A percentile compares a stretch with the other conserved stretches of the same genome.
phyloP scores from a whole-genome alignment of 1,140 invertebrate genomes.

The Dryas iulia region DNA sequence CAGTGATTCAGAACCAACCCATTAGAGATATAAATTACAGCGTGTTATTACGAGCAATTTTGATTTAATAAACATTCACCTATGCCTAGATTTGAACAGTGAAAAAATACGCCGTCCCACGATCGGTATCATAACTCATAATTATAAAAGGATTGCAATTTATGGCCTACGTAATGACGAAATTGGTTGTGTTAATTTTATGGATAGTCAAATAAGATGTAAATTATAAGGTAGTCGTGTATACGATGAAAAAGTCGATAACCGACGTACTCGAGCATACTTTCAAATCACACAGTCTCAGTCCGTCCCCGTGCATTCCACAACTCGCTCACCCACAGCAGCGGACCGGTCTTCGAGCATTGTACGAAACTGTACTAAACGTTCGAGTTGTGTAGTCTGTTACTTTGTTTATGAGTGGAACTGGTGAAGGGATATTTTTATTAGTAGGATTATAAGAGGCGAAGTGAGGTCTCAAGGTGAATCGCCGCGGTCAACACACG shows the following conservation, averaged over 20 bases:
- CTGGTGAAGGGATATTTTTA: conserved; percentile 41
- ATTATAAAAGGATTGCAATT: conserved; percentile 30
- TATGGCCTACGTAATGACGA: conserved; percentile 16
- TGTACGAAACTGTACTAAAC: conserved; percentile 67
- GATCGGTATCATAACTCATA: conserved; percentile 18
- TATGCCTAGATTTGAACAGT: conserved; percentile 13
- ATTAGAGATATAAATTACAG: conserved; percentile 45
- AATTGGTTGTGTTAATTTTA: conserved; percentile 29
- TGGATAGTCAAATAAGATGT: conserved; percentile 16
- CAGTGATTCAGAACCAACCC: conserved; percentile 42
- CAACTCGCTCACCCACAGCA: conserved; percentile 76
- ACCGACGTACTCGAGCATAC: conserved; percentile 55
- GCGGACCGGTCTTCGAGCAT: conserved; percentile 69
- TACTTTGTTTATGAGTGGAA: conserved; percentile 39
- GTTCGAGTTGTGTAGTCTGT: conserved; percentile 50
- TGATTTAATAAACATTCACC: conserved; percentile 52
- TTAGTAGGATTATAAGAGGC: conserved; percentile 57
- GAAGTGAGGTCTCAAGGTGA: conserved; percentile 77
- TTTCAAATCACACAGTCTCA: conserved; percentile 71
- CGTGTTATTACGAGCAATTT: conserved; percentile 62
- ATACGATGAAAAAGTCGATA: conserved; percentile 46
- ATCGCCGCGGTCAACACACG: conserved; percentile 73
- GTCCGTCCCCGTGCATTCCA: conserved; percentile 74
- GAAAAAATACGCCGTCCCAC: conserved; percentile 29
- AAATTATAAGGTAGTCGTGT: conserved; percentile 34